Conservation (phyloP, 2,113 vertebrate genomes). For the Suncus etruscus region DNA sequence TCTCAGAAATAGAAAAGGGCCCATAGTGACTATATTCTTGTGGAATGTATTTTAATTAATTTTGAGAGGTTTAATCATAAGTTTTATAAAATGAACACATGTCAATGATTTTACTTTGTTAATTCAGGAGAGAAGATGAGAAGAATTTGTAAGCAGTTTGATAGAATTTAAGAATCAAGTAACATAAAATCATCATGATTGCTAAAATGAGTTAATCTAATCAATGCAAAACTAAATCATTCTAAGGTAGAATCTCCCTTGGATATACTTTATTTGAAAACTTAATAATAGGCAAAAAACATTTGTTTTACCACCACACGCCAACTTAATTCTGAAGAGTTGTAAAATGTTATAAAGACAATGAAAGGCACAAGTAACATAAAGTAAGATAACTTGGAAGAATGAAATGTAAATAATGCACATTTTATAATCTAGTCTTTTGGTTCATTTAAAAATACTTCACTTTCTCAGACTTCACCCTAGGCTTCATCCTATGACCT, state of each 20-base stretch:
- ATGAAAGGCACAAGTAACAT: slow-evolving; percentile 16
- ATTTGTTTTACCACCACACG: slow-evolving; percentile 4
- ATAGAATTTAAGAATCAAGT: not conserved
- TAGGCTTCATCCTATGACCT: too few species aligned
- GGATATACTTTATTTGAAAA: slow-evolving; percentile 48
- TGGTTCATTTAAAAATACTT: slow-evolving; percentile 45
- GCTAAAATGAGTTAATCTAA: slow-evolving; percentile 43
- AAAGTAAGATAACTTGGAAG: not conserved
- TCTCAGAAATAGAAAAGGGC: not conserved
- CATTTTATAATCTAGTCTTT: not conserved
- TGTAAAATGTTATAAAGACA: slow-evolving; percentile 40
- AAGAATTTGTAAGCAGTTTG: not conserved
- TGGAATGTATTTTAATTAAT: slow-evolving; percentile 14
- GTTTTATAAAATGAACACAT: not conserved
- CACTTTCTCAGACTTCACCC: too few species aligned
- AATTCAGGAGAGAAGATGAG: slow-evolving; percentile 27
- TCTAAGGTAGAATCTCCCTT: not conserved
- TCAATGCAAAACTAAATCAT: not conserved
- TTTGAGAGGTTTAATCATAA: slow-evolving; percentile 40
- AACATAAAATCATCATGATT: slow-evolving; percentile 23
- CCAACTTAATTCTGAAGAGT: not conserved
- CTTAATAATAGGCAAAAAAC: slow-evolving; percentile 15
- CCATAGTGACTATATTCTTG: not conserved
- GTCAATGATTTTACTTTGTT: slow-evolving; percentile 40
- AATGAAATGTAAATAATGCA: not conserved